Evolutionary conservation across 2,888 invertebrate genomes (phyloP).

Genomic region (Euclidia mi): DNA sequence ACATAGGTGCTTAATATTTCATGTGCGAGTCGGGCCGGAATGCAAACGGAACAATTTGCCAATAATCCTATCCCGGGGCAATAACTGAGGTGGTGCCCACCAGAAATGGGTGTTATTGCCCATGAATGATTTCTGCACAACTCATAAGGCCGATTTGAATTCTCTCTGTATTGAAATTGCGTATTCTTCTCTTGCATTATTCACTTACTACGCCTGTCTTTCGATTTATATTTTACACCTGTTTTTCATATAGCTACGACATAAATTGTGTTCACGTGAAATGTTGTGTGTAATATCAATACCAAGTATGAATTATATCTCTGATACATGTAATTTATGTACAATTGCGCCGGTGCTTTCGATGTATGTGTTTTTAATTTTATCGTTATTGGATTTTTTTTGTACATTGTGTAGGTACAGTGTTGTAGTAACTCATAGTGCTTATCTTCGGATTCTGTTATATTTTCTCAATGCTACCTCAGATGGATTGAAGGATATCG

Average conservation of each 20-base stretch:
- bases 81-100: no score
- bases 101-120: no score
- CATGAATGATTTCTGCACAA: slow-evolving; percentile 21
- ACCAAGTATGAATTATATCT: slow-evolving; percentile 4
- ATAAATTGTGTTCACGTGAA: slow-evolving; percentile 6
- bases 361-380: neutral
- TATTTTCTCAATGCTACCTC: no score
- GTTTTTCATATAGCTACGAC: slow-evolving; percentile 1
- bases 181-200: slow-evolving; percentile 60
- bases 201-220: slow-evolving; percentile 45
- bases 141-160: slow-evolving; percentile 64
- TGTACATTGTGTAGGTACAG: no score
- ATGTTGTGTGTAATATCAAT: neutral
- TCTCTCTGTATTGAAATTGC: slow-evolving; percentile 70
- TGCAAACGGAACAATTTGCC: slow-evolving; percentile 88
- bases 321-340: slow-evolving; percentile 1
- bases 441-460: no score
- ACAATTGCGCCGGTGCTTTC: neutral
- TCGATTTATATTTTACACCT: slow-evolving; percentile 4
- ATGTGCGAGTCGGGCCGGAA: slow-evolving; percentile 80
- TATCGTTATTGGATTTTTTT: no score
- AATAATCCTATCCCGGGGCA: slow-evolving; percentile 86
- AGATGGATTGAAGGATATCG: no score
- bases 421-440: no score
- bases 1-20: slow-evolving; percentile 85